phyloP scores from a whole-genome alignment of 2,888 invertebrate species.

The Julus scandinavius region DNA sequence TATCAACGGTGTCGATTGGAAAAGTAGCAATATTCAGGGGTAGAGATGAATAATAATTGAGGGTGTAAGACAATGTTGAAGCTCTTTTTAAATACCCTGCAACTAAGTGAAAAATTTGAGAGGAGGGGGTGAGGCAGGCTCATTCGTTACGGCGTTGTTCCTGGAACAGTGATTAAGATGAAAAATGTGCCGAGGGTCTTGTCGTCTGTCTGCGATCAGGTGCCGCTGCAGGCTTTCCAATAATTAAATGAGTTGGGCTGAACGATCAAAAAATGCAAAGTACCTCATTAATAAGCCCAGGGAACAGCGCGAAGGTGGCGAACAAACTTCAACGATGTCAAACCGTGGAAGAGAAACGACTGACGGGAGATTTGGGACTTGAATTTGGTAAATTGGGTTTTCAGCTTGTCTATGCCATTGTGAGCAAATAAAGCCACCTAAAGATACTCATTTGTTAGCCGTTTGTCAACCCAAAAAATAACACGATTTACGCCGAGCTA shows the following conservation, averaged over 20 bases:
- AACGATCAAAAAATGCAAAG: constrained; percentile 58
- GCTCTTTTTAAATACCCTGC: constrained; percentile 16
- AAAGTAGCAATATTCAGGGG: constrained; percentile 24
- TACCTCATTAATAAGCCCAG: constrained; percentile 56
- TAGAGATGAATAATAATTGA: constrained; percentile 33
- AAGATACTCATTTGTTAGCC: constrained; percentile 51
- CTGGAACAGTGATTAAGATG: constrained; percentile 51
- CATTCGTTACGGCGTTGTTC: constrained; percentile 26
- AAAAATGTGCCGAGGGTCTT: constrained; percentile 50
- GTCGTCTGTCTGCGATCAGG: constrained; percentile 55
- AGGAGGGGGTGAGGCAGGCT: constrained; percentile 33
- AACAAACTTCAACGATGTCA: constrained; percentile 46
- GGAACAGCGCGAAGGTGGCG: constrained; percentile 24
- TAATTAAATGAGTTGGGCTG: constrained; percentile 56
- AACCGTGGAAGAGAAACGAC: constrained; percentile 50
- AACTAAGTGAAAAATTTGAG: constrained; percentile 19
- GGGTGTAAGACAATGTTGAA: constrained; percentile 33
- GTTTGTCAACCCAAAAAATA: constrained; percentile 51
- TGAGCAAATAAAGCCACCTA: constrained; percentile 48
- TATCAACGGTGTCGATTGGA: constrained; percentile 16
- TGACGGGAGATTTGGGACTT: constrained; percentile 51
- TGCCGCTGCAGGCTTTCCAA: constrained; percentile 54
- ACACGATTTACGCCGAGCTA: background rate
- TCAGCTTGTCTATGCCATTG: constrained; percentile 49
- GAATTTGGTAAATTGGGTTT: constrained; percentile 52